Evolutionary conservation across 2,797 vertebrate genomes (phyloP), one percentile per base, ranked within the genome.

Genomic region (Lepus oiostolus): DNA sequence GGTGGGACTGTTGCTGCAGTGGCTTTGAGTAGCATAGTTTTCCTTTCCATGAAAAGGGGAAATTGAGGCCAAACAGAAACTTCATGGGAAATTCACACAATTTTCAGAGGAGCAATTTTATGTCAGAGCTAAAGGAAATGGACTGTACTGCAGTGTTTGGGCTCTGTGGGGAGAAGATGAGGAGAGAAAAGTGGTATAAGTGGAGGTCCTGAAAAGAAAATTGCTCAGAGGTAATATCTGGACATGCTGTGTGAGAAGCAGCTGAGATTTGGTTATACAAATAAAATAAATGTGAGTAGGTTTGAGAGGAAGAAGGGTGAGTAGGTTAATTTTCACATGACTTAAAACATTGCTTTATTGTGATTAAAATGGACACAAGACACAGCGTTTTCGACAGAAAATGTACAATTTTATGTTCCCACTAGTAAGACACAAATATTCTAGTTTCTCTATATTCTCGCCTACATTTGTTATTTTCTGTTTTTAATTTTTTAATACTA

Each of bases 191-290:
- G 28, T 58, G 50, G 12, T 38, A 14, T 7, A n/a, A 47, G 28
- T 62, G 28, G 54, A 62, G 19, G 14, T 24, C 75, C 79, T 86
- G 17, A 68, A 81, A 83, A 70, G 63, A 90, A 80, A 62, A 38
- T 81, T 85, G 38, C 70, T 83, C 71, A 83, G 16, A 88, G 50
- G 54, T 38, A 52, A 28, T 82, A 58, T 83, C 89, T 90, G 60
- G 58, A 83, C 7, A 58, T 50, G n/a, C 82, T 83, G 54, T 85
- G 60, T 13, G 80, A 10, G 74, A 91, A 91, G 54, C 75, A 91
- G 54, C 75, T 80, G 67, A 93, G 54, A 75, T 88, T 77, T 81
- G 70, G 28, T 71, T 90, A 70, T 28, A 38, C 71, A 72, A 81
- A 50, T 72, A 80, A 84, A 47, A 91, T 58, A 47, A 79, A 38